Evolutionary conservation across 2,797 vertebrate species (phyloP).

Genomic region (Selene dorsalis): DNA sequence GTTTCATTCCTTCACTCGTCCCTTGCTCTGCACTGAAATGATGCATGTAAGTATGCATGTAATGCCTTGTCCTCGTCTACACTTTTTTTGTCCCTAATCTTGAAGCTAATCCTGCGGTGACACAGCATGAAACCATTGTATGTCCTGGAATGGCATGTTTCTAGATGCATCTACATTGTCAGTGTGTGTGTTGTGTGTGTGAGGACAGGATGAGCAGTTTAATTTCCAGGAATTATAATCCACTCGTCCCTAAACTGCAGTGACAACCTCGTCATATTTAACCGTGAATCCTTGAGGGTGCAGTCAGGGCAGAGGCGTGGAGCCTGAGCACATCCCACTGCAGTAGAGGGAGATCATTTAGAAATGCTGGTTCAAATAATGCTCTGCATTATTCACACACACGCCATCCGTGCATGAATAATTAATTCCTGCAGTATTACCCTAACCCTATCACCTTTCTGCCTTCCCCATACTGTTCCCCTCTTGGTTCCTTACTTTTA

Average conservation of each 20-base stretch:
- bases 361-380: slow-evolving; percentile 58
- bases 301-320: slow-evolving; percentile 5
- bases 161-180: slow-evolving; percentile 1
- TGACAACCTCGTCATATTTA: slow-evolving; percentile 43
- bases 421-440: slow-evolving; percentile 36
- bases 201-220: slow-evolving; percentile 24
- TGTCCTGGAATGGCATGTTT: background rate
- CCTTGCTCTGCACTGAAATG: slow-evolving; percentile 26
- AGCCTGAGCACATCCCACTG: slow-evolving; percentile 13
- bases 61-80: background rate
- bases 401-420: slow-evolving; percentile 50
- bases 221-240: slow-evolving; percentile 49
- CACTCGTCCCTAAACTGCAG: slow-evolving; percentile 21
- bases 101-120: background rate
- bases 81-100: background rate
- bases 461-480: background rate
- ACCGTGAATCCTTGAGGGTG: slow-evolving; percentile 31
- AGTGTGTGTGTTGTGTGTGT: background rate
- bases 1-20: slow-evolving; percentile 32
- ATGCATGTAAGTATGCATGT: slow-evolving; percentile 11
- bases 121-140: background rate
- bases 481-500: background rate
- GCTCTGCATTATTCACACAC: slow-evolving; percentile 51
- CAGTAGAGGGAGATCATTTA: slow-evolving; percentile 46
- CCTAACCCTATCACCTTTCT: slow-evolving; percentile 19